Evolutionary conservation across 2,888 invertebrate species (phyloP).

Genomic region (Drosophila seclusa): DNA sequence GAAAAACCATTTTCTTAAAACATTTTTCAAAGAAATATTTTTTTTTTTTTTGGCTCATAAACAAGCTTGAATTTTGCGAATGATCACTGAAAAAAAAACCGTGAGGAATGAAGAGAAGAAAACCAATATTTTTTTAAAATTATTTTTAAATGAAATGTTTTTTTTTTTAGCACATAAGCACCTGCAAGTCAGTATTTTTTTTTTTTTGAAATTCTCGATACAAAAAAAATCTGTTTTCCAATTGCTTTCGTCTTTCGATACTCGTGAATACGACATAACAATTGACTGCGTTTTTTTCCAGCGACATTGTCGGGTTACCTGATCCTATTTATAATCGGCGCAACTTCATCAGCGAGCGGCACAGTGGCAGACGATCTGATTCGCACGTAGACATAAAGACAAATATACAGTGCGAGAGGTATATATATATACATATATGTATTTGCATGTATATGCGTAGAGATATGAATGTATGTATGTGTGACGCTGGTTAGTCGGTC

Average conservation of each 20-base stretch:
- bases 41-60: not conserved
- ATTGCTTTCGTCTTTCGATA: not conserved
- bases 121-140: accelerated
- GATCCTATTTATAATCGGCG: not conserved
- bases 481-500: not conserved
- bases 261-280: not conserved
- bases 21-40: not conserved
- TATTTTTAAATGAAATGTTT: not conserved
- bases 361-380: constrained; percentile 4
- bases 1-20: not conserved
- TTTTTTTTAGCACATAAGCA: not conserved
- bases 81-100: not conserved
- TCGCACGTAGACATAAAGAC: constrained; percentile 10
- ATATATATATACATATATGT: too few relatives aligned
- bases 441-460: not conserved
- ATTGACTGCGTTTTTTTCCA: not conserved
- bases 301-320: not conserved
- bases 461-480: not conserved
- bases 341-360: constrained; percentile 3
- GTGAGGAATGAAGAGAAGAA: not conserved
- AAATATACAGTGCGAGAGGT: not conserved
- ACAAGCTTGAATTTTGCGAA: not conserved
- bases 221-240: not conserved
- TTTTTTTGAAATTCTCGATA: not conserved
- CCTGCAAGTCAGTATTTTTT: not conserved